Percentiles rank a stretch among this genome's conserved stretches.
Conservation (phyloP, 2,888 invertebrate species). For the Trissolcus japonicus region DNA sequence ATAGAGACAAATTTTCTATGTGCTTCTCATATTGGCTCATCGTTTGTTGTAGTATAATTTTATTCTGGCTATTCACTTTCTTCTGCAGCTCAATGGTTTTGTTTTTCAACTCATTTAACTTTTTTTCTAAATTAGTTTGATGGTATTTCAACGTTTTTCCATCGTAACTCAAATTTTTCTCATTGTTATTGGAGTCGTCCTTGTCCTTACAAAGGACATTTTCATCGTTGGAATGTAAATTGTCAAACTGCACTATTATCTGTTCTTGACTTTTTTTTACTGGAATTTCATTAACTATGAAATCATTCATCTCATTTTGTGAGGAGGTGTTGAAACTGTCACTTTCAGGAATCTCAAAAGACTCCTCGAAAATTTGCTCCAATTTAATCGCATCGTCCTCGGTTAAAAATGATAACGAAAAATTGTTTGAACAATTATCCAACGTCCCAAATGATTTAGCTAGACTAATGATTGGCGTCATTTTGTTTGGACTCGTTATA, state of each 20-base stretch:
- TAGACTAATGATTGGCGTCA: conserved; percentile 5
- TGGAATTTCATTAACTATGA: neutral
- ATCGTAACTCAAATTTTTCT: conserved; percentile 42
- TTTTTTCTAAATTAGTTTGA: conserved; percentile 61
- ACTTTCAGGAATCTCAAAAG: conserved; percentile 1
- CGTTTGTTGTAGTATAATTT: conserved; percentile 59
- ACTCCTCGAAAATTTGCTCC: conserved; percentile 16
- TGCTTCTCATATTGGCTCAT: conserved; percentile 66
- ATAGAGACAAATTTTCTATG: conserved; percentile 66
- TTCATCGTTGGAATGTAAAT: neutral
- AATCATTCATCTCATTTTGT: conserved; percentile 1
- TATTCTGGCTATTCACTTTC: conserved; percentile 52
- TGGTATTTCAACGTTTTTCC: conserved; percentile 60
- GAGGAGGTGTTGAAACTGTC: neutral
- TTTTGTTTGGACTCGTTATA: conserved; percentile 6
- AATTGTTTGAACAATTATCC: neutral
- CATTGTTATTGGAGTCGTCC: neutral
- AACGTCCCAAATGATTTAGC: conserved; percentile 3
- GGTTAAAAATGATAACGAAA: conserved; percentile 8
- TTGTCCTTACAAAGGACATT: neutral
- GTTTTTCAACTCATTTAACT: conserved; percentile 62
- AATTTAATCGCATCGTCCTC: conserved; percentile 12
- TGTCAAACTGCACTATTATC: neutral
- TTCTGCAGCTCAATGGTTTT: conserved; percentile 62
- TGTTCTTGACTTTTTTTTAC: neutral